phyloP scores from a whole-genome alignment of 2,113 vertebrate genomes.

The Daboia siamensis region DNA sequence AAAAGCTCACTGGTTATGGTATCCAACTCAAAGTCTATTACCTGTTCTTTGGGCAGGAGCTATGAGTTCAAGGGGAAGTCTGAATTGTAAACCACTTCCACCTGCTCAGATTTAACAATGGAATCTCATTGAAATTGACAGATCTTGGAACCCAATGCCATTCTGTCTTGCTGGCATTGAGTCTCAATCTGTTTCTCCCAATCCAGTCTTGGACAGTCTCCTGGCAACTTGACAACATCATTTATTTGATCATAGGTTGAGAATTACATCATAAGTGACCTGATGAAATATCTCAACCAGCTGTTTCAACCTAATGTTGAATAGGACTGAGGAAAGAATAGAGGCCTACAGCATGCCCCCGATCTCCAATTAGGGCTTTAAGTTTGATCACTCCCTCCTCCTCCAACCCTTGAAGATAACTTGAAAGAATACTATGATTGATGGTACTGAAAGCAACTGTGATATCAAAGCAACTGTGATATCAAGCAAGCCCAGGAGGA shows the following conservation, averaged over 20 bases:
- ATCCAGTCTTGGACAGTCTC: background rate
- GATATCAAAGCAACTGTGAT: background rate
- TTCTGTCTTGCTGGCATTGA: background rate
- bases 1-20: background rate
- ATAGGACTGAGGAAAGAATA: background rate
- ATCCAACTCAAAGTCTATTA: background rate
- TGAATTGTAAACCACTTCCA: background rate
- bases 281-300: background rate
- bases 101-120: background rate
- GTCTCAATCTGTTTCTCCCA: background rate
- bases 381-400: background rate
- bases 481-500: background rate
- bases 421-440: background rate
- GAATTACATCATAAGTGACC: background rate
- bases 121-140: background rate
- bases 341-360: background rate
- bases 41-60: background rate
- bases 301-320: background rate
- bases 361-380: background rate
- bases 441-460: background rate
- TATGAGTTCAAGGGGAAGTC: background rate
- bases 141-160: background rate
- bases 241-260: background rate
- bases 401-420: background rate
- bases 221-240: background rate